phyloP scores from a whole-genome alignment of 2,797 vertebrate species.

The Protonibea diacanthus region DNA sequence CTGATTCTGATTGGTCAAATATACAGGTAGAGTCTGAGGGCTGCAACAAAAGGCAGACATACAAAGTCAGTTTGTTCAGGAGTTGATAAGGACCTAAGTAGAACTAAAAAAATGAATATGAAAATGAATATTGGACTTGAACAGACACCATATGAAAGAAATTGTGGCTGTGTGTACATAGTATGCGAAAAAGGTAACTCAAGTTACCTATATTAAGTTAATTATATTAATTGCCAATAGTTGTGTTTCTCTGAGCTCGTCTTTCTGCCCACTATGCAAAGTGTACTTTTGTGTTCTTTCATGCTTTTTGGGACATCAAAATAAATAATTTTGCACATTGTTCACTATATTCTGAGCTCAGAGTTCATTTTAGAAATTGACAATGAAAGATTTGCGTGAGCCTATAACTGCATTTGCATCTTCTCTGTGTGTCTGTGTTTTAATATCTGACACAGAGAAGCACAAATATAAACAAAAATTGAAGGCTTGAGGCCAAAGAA shows the following conservation, averaged over 20 bases:
- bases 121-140: background rate
- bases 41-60: too few relatives aligned
- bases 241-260: too few relatives aligned
- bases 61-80: background rate
- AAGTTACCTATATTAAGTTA: background rate
- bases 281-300: background rate
- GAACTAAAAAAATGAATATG: too few relatives aligned
- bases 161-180: background rate
- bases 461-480: background rate
- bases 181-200: background rate
- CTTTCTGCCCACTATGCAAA: background rate
- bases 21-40: background rate
- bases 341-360: background rate
- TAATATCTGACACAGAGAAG: background rate
- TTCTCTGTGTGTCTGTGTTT: conserved; percentile 8
- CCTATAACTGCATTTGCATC: background rate
- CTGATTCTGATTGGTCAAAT: too few relatives aligned
- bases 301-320: background rate
- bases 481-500: background rate
- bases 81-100: background rate
- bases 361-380: background rate
- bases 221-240: too few relatives aligned
- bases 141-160: background rate
- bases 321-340: background rate
- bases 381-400: background rate